These are phyloP conservation scores for Cygnus buccinator DNA, from an alignment of 2,113 vertebrate genomes.

Conservation along the genomic window DNA sequence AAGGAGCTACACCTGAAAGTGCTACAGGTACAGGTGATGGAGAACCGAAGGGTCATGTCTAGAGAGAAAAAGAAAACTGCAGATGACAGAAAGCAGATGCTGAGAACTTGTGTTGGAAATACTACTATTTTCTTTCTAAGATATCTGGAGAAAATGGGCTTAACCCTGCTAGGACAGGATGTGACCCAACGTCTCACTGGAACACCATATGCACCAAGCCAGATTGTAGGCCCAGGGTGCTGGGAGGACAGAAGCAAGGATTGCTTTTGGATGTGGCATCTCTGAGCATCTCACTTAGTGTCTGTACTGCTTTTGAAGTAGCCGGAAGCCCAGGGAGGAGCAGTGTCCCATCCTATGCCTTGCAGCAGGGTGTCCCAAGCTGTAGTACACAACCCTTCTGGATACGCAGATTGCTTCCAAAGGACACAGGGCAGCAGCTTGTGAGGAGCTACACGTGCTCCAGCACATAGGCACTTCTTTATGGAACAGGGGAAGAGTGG, in stretches of 20 bases:
- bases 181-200: background rate
- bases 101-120: background rate
- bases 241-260: background rate
- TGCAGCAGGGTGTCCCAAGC: background rate
- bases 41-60: background rate
- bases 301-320: background rate
- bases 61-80: background rate
- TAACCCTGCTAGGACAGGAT: background rate
- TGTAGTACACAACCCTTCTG: accelerated
- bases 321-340: background rate
- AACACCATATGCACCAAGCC: background rate
- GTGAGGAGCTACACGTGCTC: background rate
- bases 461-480: accelerated
- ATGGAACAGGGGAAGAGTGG: background rate
- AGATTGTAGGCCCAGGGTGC: background rate
- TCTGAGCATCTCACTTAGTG: accelerated
- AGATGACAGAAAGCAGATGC: background rate
- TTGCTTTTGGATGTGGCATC: background rate
- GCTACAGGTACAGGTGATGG: background rate
- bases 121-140: background rate
- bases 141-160: background rate
- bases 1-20: background rate
- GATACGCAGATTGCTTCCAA: background rate
- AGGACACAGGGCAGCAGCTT: background rate
- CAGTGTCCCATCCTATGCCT: background rate